A percentile compares a stretch with the other conserved stretches of the same genome.
Evolutionary conservation across 2,888 invertebrate species (phyloP).

Genomic region (Schizotus pectinicornis): DNA sequence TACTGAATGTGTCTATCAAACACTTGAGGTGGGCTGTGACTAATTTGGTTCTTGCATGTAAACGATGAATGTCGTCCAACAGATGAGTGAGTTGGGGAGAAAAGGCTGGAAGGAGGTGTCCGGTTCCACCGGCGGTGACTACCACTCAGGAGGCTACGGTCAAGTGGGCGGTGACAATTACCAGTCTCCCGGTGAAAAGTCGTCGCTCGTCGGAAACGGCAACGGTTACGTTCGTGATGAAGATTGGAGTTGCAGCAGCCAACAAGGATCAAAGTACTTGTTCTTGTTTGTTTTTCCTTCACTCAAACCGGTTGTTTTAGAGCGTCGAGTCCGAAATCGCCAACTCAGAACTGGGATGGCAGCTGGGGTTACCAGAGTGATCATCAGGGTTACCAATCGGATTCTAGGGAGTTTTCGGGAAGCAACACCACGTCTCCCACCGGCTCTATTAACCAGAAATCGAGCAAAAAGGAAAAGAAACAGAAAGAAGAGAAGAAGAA

Average conservation of each 20-base stretch:
- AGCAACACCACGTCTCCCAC: conserved; percentile 47
- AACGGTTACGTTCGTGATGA: conserved; percentile 51
- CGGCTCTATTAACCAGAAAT: conserved; percentile 36
- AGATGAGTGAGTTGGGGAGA: conserved; percentile 71
- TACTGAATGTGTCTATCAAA: no score
- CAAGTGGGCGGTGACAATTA: conserved; percentile 57
- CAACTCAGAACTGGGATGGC: conserved; percentile 50
- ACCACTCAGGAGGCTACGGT: conserved; percentile 52
- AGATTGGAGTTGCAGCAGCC: conserved; percentile 57
- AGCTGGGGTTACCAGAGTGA: conserved; percentile 53
- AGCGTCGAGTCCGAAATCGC: conserved; percentile 57
- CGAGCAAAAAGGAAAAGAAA: conserved; percentile 47
- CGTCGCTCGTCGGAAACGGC: conserved; percentile 57
- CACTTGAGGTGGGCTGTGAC: no score
- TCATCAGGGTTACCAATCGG: conserved; percentile 51
- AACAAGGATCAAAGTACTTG: conserved; percentile 56
- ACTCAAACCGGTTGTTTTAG: conserved; percentile 37
- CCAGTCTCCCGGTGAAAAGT: conserved; percentile 59
- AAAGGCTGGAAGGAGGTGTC: conserved; percentile 47
- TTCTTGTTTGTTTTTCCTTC: neutral
- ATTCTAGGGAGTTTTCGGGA: conserved; percentile 48
- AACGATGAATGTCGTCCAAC: no score
- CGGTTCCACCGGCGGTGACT: conserved; percentile 31
- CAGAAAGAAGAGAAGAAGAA: conserved; percentile 50
- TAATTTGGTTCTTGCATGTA: no score